Base-by-base conservation (phyloP, 2,797 vertebrate species). In the Coregonus sp. region DNA sequence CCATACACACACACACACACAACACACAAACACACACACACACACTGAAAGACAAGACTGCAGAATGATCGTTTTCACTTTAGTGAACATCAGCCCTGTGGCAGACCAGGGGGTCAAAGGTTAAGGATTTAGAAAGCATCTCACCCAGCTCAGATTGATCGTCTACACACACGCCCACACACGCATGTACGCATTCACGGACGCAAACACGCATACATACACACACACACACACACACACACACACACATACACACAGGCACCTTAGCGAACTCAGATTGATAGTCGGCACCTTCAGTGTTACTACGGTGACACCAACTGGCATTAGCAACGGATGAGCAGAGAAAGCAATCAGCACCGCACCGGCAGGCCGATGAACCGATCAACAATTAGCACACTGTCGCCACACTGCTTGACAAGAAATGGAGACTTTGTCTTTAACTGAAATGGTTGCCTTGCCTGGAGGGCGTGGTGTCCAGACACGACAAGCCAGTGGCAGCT, bases 401-500 rank as follows among this genome's bases (percentile, higher is more conserved):
- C 40, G 11, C 86, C 84, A 76, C 82, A 86, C 84, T 86, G 83
- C 83, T 77, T 84, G 82, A 88, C 87, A 85, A 69, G 80, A 87
- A 90, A 89, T 83, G 76, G 81, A 77, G 76, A 78, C 73, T 9
- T 20, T 5, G 72, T 61, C 77, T 76, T 78, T 77, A 87, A 92
- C 89, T 90, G 76, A 84, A 90, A 87, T 73, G 75, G 74, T 67
- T 75, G 56, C 73, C 56, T 80, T 75, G 51, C 70, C 78, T 80
- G 3, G 9, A 47, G 2, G 40, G 2, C 73, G 82, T 75, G 79
- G 83, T 59, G 80, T 73, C 71, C 71, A 61, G 77, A 80, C 70
- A 78, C 82, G 82, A 78, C 50, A 66, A 6, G 16, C 54, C 16
- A 54, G 11, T 63, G 59, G 6, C 20, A 59, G 54, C 54, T n/a